Evolutionary conservation across 2,113 vertebrate species (phyloP), one percentile per base, ranked within the genome.

Genomic region (Sebastes fasciatus): DNA sequence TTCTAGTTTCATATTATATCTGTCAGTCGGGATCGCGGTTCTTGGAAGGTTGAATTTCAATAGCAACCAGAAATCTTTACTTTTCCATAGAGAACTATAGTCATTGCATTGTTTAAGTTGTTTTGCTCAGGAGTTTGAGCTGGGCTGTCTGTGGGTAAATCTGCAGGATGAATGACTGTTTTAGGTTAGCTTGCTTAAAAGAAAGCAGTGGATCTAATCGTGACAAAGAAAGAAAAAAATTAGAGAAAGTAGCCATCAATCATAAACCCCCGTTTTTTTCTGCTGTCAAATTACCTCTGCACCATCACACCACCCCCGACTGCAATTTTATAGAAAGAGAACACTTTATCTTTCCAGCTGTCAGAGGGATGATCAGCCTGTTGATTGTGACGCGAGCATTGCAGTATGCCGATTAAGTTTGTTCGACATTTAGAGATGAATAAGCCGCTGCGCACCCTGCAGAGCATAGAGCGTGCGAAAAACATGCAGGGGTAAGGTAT

Each of bases 181-280:
- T 87, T 74, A 73, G 79, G 87, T 88, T 84, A 83, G 84, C 78
- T 68, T 70, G 51, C 84, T 90, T 81, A 74, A 82, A 81, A 84
- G 72, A 82, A 84, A 63, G 74, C 67, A 57, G 49, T 67, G 83
- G 66, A 91, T 86, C 67, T 86, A 90, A 85, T 91, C 46, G 58
- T 58, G 63, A 34, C 34, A 34, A 34, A 67, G 57, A 11, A 42
- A 2, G 26, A 46, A 79, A 82, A 69, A 88, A 85, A 74, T 58
- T 23, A 73, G n/a, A 77, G 68, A 64, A 64, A 43, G 80, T 75
- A 70, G 72, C 72, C 52, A 86, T 91, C 82, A 87, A 79, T 91
- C 87, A 90, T 17, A 23, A 80, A 68, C 55, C 74, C 55, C 48
- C 14, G 11, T 81, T 84, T 85, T 16, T 74, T 86, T 69, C 71